phyloP scores from a whole-genome alignment of 2,113 vertebrate species.

The Sciurus niger region DNA sequence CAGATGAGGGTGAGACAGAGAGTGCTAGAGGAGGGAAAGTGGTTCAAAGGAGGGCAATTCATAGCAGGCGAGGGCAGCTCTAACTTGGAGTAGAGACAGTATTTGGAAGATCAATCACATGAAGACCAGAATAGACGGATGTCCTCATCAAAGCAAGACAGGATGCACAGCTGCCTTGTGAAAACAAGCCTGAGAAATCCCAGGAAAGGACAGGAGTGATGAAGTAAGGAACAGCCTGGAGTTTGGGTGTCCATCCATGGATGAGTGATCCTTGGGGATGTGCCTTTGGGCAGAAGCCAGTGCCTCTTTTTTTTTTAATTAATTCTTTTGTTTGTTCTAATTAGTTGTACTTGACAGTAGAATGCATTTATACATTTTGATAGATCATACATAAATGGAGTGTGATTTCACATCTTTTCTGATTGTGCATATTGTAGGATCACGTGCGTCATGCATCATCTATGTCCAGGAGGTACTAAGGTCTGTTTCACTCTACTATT shows the following conservation, averaged over 20 bases:
- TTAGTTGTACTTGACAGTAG: too few relatives aligned
- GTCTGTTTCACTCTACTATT: background rate
- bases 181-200: background rate
- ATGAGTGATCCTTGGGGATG: background rate
- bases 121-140: background rate
- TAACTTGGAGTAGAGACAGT: background rate
- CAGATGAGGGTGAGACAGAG: background rate
- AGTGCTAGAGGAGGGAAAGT: background rate
- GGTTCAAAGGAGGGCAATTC: background rate
- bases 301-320: background rate
- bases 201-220: background rate
- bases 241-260: background rate
- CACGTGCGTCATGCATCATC: too few relatives aligned
- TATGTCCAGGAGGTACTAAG: too few relatives aligned
- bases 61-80: background rate
- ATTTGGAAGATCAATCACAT: background rate
- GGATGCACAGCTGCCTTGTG: fast-evolving
- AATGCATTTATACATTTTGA: too few relatives aligned
- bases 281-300: background rate
- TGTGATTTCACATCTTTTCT: too few relatives aligned
- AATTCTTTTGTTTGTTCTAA: too few relatives aligned
- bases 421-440: too few relatives aligned
- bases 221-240: background rate
- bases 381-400: too few relatives aligned
- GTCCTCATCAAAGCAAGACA: background rate